Evolutionary conservation across 2,888 invertebrate genomes (phyloP), one percentile per base, ranked within the genome.

Genomic region (Aporophyla nigra): DNA sequence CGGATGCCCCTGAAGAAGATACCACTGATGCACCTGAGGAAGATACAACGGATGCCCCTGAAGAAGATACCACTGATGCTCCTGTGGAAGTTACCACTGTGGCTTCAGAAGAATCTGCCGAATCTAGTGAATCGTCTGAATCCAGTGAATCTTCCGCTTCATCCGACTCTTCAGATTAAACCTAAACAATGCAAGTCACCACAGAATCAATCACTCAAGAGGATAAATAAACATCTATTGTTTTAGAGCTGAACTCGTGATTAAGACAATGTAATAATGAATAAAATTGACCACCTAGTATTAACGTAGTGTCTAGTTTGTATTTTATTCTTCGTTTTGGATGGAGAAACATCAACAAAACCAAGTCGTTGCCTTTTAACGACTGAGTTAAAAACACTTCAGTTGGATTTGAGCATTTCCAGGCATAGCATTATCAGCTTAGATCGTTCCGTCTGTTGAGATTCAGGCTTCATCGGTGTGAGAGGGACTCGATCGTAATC

Each of bases 61-160:
- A 43, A 4, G 0, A 2, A 19, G 67, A 49, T 5, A 40, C 19
- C 14, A 62, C 62, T 53, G 53, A 2, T 1, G 40, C 24, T 0
- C 9, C 63, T 3, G 65, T 40, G n/a, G 56, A 58, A 54, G 46
- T 19, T 56, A 59, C 58, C 21, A 58, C 69, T 49, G n/a, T n/a
- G n/a, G n/a, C n/a, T n/a, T n/a, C n/a, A n/a, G n/a, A n/a, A n/a
- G n/a, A n/a, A n/a, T n/a, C n/a, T n/a, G n/a, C n/a, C n/a, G 61
- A 76, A 75, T 75, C 59, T 7, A 72, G 46, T 12, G 21, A 72
- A 53, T 43, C 73, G n/a, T n/a, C 69, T 49, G 61, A 76, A 75
- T 75, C 59, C 12, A 72, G 46, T 12, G 21, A 72, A 53, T 43
- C 73, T 1, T 65, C 27, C 61, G 43, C 0, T n/a, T 59, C 67